phyloP scores from a whole-genome alignment of 1,140 invertebrate genomes.

The Triops longicaudatus region DNA sequence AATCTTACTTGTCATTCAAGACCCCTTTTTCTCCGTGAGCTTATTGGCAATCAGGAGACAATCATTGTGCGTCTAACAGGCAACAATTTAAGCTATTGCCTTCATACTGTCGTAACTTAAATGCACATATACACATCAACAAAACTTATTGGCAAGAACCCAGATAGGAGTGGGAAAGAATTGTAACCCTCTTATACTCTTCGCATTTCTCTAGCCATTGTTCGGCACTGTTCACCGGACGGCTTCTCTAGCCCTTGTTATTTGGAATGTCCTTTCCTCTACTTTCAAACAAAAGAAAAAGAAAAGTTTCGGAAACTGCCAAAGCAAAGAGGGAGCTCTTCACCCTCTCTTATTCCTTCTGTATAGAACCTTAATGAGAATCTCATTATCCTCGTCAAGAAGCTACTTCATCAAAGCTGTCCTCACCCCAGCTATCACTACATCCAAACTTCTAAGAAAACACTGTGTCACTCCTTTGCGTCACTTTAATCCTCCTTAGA shows the following conservation, averaged over 20 bases:
- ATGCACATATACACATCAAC: too few species aligned
- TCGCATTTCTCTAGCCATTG: too few species aligned
- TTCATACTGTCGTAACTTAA: too few species aligned
- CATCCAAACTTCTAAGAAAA: not conserved
- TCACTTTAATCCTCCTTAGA: not conserved
- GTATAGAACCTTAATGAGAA: not conserved
- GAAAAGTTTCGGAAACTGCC: not conserved
- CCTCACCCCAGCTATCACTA: constrained; percentile 1
- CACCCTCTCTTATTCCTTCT: not conserved
- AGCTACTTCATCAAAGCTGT: constrained; percentile 12
- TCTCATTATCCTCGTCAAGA: constrained; percentile 3
- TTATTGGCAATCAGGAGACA: too few species aligned
- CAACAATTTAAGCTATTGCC: too few species aligned
- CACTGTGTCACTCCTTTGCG: not conserved
- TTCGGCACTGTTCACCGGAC: not conserved
- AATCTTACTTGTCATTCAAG: too few species aligned
- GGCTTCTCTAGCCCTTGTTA: not conserved
- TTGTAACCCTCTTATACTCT: too few species aligned
- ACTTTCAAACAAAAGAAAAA: not conserved
- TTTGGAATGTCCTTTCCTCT: not conserved
- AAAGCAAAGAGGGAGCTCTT: not conserved
- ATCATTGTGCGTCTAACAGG: too few species aligned
- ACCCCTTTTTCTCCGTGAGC: too few species aligned
- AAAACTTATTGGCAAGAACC: too few species aligned
- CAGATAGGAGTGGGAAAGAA: too few species aligned